phyloP scores from a whole-genome alignment of 2,888 invertebrate genomes.

The Drosophila meridionalis region DNA sequence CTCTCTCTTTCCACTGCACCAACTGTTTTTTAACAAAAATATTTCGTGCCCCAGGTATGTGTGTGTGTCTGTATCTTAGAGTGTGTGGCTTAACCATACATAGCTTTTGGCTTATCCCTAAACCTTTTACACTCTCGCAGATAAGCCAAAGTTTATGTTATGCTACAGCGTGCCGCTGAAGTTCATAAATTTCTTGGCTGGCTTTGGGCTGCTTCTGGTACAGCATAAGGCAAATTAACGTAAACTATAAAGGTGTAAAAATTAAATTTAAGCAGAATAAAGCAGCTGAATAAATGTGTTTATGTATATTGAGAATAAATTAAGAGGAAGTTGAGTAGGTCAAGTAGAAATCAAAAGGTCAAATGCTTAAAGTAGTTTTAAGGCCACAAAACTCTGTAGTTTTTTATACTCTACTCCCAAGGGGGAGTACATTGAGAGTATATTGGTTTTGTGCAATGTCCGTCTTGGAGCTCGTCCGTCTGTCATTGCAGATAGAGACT shows the following conservation, averaged over 20 bases:
- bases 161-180: constrained; percentile 18
- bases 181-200: constrained; percentile 31
- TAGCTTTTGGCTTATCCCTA: constrained; percentile 66
- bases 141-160: constrained; percentile 66
- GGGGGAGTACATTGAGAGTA: too few relatives aligned
- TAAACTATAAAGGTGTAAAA: background rate
- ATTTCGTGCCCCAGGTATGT: constrained; percentile 46
- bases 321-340: background rate
- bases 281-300: background rate
- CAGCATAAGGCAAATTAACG: constrained; percentile 27
- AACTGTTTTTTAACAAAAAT: constrained; percentile 71
- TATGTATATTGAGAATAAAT: background rate
- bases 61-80: constrained; percentile 19
- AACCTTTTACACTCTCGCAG: constrained; percentile 64
- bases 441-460: too few relatives aligned
- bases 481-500: too few relatives aligned
- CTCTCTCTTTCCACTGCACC: constrained; percentile 15
- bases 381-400: too few relatives aligned
- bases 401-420: too few relatives aligned
- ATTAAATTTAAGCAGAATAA: background rate
- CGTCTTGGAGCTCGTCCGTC: too few relatives aligned
- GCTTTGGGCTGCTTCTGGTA: constrained; percentile 18
- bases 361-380: background rate
- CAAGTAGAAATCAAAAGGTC: background rate
- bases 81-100: constrained; percentile 54